A percentile compares a stretch with the other conserved stretches of the same genome.
These are phyloP conservation scores for Carterocephalus palaemon DNA, from an alignment of 2,888 invertebrate genomes.

Conservation along the genomic window DNA sequence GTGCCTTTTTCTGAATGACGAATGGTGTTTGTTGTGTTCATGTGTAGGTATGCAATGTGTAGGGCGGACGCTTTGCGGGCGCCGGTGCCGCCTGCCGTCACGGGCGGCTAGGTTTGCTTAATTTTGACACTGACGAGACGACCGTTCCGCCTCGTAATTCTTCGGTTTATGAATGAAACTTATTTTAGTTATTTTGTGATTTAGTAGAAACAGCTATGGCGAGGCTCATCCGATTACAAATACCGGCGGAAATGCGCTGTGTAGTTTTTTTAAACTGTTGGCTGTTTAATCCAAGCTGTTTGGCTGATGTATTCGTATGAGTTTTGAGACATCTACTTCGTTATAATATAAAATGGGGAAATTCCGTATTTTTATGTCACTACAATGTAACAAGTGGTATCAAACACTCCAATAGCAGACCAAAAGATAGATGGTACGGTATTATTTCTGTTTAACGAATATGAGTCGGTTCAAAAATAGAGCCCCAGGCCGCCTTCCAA, in stretches of 20 bases:
- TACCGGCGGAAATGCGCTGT: slow-evolving; percentile 51
- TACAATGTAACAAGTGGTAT: too few species aligned
- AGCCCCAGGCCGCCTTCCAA: too few species aligned
- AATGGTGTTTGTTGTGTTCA: background rate
- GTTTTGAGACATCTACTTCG: too few species aligned
- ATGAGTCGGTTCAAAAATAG: too few species aligned
- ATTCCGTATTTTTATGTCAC: too few species aligned
- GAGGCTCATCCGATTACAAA: slow-evolving; percentile 32
- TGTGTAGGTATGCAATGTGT: background rate
- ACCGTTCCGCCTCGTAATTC: slow-evolving; percentile 51
- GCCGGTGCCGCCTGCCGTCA: slow-evolving; percentile 32
- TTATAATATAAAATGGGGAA: too few species aligned
- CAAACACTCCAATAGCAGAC: too few species aligned
- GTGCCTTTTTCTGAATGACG: too few species aligned
- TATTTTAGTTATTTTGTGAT: slow-evolving; percentile 44
- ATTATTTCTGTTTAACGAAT: too few species aligned
- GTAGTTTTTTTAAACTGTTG: slow-evolving; percentile 39
- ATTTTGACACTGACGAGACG: slow-evolving; percentile 46
- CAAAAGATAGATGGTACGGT: too few species aligned
- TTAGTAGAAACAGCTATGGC: slow-evolving; percentile 57
- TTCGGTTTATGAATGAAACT: slow-evolving; percentile 57
- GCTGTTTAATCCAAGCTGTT: too few species aligned
- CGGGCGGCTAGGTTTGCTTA: slow-evolving; percentile 47
- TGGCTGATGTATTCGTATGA: too few species aligned
- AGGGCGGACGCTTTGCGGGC: background rate